Percentiles rank a stretch among this genome's conserved stretches.
Evolutionary conservation across 2,113 vertebrate genomes (phyloP).

Genomic region (Xiphorhynchus elegans): DNA sequence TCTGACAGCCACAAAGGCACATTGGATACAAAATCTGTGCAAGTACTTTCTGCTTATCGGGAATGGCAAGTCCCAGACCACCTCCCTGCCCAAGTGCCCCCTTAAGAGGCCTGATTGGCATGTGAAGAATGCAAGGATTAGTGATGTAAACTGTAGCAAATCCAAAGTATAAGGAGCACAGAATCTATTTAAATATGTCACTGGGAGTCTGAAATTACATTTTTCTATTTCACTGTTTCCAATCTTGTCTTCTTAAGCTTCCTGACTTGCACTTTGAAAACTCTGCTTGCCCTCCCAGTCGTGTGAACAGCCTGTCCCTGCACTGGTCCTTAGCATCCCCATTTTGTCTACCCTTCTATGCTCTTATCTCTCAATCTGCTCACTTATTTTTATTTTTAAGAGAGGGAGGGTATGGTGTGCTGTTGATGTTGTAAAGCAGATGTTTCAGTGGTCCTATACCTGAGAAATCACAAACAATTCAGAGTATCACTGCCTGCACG

Average conservation of each 20-base stretch:
- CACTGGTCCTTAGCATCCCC: fast-evolving
- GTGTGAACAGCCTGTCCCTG: neutral
- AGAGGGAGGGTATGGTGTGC: neutral
- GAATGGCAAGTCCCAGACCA: neutral
- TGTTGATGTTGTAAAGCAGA: neutral
- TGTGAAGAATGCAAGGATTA: conserved; percentile 64
- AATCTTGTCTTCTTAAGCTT: neutral
- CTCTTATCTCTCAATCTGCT: neutral
- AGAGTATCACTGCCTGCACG: neutral
- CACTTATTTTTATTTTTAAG: neutral
- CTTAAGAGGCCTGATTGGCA: conserved; percentile 50
- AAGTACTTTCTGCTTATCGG: neutral
- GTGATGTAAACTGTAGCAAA: conserved; percentile 39
- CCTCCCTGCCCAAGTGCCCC: conserved; percentile 31
- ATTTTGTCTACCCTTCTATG: neutral
- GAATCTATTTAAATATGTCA: neutral
- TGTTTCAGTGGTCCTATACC: neutral
- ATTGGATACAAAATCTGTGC: neutral
- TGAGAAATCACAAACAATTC: neutral
- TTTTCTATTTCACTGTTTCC: neutral
- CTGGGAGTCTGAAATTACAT: neutral
- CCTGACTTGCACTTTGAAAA: neutral
- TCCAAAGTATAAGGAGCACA: neutral
- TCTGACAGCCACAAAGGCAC: neutral
- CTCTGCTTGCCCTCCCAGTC: neutral